These are phyloP conservation scores for Chelonus insularis DNA, from an alignment of 1,140 invertebrate species.

Conservation along the genomic window DNA sequence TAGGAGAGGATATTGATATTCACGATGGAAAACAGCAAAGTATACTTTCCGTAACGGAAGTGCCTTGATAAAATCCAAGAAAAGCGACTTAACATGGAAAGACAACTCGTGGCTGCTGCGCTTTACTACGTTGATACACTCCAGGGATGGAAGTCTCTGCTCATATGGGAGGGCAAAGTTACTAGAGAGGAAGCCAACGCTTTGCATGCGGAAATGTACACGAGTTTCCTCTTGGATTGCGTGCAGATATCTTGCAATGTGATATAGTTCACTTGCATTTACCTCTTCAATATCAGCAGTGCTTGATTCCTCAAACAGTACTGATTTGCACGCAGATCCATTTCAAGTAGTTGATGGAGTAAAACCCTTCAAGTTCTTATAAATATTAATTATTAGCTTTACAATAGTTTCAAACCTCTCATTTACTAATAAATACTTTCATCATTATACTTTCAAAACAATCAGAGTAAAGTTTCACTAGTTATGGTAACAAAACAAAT, in stretches of 20 bases:
- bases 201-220: conserved; percentile 6
- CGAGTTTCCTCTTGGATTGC: conserved; percentile 8
- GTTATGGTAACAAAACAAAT: no score
- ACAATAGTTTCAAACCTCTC: no score
- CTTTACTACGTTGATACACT: neutral
- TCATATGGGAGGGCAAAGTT: conserved; percentile 1
- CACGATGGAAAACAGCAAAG: conserved; percentile 6
- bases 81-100: neutral
- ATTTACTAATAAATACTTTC: no score
- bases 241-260: neutral
- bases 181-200: neutral
- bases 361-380: no score
- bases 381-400: no score
- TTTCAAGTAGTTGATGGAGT: no score
- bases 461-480: no score
- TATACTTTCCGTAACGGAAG: neutral
- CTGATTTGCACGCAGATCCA: no score
- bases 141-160: neutral
- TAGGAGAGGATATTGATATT: conserved; percentile 14
- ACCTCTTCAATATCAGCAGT: neutral
- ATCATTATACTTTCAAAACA: no score
- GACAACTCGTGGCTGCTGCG: neutral
- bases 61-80: conserved; percentile 4
- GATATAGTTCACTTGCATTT: neutral
- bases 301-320: neutral